Conservation (phyloP, 2,113 vertebrate species). For the Cercocebus atys region DNA sequence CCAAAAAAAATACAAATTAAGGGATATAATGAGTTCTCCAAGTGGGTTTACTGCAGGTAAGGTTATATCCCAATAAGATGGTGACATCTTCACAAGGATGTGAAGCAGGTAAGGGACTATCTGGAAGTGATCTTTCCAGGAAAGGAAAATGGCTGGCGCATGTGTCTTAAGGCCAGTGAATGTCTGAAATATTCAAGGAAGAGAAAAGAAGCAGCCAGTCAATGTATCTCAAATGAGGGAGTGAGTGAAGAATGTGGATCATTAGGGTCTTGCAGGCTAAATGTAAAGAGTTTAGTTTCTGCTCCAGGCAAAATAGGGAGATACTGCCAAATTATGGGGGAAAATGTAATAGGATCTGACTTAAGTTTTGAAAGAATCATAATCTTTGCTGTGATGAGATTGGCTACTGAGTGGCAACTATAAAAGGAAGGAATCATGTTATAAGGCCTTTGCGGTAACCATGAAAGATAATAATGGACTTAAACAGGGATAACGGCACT, state of each 20-base stretch:
- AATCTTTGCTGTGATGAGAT: neutral
- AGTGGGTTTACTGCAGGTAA: neutral
- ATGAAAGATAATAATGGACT: neutral
- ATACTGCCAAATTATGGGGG: neutral
- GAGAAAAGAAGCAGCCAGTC: neutral
- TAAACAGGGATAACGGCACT: neutral
- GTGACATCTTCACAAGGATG: neutral
- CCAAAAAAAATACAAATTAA: neutral
- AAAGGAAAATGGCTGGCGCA: neutral
- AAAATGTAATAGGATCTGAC: neutral
- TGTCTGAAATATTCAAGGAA: neutral
- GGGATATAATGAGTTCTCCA: neutral
- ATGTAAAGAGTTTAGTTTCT: neutral
- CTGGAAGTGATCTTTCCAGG: neutral
- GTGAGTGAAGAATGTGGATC: neutral
- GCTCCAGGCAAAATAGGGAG: neutral
- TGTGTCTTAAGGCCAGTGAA: neutral
- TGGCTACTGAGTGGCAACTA: neutral
- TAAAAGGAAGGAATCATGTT: neutral
- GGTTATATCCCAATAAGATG: neutral
- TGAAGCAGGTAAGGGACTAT: neutral
- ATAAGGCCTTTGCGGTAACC: neutral
- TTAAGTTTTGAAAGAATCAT: neutral
- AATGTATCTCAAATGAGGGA: too few species aligned
- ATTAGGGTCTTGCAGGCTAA: neutral